Evolutionary conservation across 2,113 vertebrate species (phyloP), one percentile per base, ranked within the genome.

Genomic region (Rhegmatorhina hoffmannsi): DNA sequence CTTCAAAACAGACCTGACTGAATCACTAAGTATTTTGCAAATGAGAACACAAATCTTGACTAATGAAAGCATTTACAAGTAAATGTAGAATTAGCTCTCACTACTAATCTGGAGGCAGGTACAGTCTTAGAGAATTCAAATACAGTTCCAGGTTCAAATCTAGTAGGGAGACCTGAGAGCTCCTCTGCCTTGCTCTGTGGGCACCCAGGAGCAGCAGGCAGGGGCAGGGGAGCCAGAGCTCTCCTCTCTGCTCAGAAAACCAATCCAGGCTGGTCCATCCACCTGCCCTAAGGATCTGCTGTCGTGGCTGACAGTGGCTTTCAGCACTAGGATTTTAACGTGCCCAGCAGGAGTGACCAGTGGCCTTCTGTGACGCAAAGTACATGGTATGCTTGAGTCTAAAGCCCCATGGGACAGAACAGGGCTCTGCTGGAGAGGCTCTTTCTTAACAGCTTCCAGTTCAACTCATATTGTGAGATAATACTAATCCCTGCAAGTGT

Each of bases 351-450:
- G n/a, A 91, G 24, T 1, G 3, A 3, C 43, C 33, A 17, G 26
- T 75, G 53, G 28, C n/a, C 44, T 44, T 46, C 40, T 67, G 50
- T 44, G 62, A 31, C 78, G 40, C 28, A 69, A 73, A 28, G 26
- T 16, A 0, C 0, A 0, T 24, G 10, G 12, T 29, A 9, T 43
- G 43, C 34, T 38, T 23, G 25, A 63, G 20, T 11, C 55, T 13
- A 68, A 90, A 66, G 23, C 40, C 63, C 67, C 20, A 19, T 46
- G 68, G 70, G 68, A 59, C 24, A 26, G 46, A 83, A 53, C 44
- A 44, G 14, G 33, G 62, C 44, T 63, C 66, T 85, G 52, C 56
- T 47, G 29, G 47, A 56, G 40, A 11, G 2, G 66, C 34, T 50
- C 44, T 52, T 83, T 26, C 13, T 86, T 91, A 74, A 83, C 53